These are phyloP conservation scores for Chionis minor DNA, from an alignment of 2,113 vertebrate genomes.

Conservation along the genomic window DNA sequence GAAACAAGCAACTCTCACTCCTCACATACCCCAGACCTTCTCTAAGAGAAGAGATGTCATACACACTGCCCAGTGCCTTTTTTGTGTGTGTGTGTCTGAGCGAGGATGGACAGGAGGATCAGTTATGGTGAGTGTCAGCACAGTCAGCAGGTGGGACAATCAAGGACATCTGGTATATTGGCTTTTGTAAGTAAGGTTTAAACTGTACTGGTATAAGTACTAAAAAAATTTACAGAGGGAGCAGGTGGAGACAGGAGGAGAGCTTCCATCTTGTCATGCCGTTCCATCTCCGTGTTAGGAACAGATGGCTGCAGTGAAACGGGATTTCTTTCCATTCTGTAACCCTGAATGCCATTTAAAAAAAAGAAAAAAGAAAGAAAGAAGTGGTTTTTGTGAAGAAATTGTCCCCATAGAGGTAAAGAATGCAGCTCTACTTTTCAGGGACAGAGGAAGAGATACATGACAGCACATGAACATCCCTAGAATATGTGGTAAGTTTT, in stretches of 20 bases:
- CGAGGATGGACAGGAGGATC: neutral
- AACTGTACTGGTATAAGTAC: neutral
- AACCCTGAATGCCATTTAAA: neutral
- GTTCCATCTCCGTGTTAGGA: neutral
- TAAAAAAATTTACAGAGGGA: neutral
- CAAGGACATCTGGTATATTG: neutral
- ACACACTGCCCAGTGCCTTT: neutral
- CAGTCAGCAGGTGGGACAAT: neutral
- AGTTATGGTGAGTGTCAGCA: neutral
- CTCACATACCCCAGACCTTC: accelerated
- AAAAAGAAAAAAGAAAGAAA: neutral
- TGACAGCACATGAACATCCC: neutral
- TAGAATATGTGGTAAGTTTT: neutral
- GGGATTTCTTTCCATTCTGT: neutral
- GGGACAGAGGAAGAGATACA: neutral
- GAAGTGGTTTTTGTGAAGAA: neutral
- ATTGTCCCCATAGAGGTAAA: neutral
- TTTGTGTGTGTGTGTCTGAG: neutral
- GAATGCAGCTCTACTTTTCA: neutral
- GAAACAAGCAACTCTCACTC: neutral
- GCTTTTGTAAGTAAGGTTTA: neutral
- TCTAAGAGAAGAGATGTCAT: neutral
- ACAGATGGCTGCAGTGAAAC: neutral
- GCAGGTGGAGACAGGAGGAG: neutral
- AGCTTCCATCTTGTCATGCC: neutral